Evolutionary conservation across 2,888 invertebrate species (phyloP).

Genomic region (Dicycla oo): DNA sequence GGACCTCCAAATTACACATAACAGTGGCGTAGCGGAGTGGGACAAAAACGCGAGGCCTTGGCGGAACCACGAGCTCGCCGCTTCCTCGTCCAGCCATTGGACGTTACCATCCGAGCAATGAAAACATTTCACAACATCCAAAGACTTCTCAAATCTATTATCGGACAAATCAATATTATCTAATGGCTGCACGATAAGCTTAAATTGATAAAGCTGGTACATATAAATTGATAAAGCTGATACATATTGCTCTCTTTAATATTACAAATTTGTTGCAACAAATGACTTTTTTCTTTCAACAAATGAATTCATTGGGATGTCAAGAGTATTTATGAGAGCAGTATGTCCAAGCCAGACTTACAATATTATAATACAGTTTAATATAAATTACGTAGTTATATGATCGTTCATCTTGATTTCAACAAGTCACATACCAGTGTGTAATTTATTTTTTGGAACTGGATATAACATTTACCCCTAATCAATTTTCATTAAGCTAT

Average conservation of each 20-base stretch:
- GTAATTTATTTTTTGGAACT: slow-evolving; percentile 5
- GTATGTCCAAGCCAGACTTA: slow-evolving; percentile 54
- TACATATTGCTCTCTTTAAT: slow-evolving; percentile 64
- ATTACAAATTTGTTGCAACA: slow-evolving; percentile 43
- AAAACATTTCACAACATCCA: slow-evolving; percentile 42
- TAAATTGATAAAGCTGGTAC: slow-evolving; percentile 63
- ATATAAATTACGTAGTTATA: slow-evolving; percentile 18
- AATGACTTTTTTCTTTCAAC: slow-evolving; percentile 36
- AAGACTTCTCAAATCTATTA: slow-evolving; percentile 40
- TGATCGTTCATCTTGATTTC: slow-evolving; percentile 53
- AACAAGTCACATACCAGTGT: slow-evolving; percentile 29
- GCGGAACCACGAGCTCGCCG: slow-evolving; percentile 69
- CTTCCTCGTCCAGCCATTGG: slow-evolving; percentile 80
- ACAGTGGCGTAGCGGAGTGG: slow-evolving; percentile 84
- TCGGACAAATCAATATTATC: slow-evolving; percentile 58
- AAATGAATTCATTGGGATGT: slow-evolving; percentile 38
- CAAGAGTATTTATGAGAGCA: slow-evolving; percentile 50
- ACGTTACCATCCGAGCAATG: slow-evolving; percentile 49
- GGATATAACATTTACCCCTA: background rate
- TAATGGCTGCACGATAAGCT: slow-evolving; percentile 71
- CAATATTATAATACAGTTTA: slow-evolving; percentile 37
- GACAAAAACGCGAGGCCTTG: slow-evolving; percentile 83
- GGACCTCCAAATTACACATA: slow-evolving; percentile 91
- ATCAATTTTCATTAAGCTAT: slow-evolving; percentile 2
- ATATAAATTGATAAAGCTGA: slow-evolving; percentile 62